A percentile compares a stretch with the other conserved stretches of the same genome.
phyloP scores from a whole-genome alignment of 2,797 vertebrate species.

The Muscicapa comitata region DNA sequence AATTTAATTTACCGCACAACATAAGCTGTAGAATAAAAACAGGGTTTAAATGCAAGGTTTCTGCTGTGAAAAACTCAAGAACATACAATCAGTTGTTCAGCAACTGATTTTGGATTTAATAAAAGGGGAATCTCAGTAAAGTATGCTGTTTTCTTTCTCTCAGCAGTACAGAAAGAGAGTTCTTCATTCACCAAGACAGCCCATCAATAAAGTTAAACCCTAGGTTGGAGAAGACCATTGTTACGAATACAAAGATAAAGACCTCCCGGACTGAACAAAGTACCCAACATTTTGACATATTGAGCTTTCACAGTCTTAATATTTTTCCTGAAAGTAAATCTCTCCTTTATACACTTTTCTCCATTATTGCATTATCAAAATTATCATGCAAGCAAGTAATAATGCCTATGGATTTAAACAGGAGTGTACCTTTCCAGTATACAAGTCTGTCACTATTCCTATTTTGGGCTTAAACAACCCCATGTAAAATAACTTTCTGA shows the following conservation, averaged over 20 bases:
- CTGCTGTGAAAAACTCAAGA: background rate
- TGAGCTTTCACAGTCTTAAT: background rate
- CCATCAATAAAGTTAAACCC: background rate
- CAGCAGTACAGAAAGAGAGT: background rate
- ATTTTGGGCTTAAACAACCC: background rate
- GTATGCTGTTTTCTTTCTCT: background rate
- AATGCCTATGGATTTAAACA: background rate
- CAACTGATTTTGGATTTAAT: background rate
- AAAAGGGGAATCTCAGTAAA: background rate
- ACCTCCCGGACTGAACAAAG: conserved; percentile 34
- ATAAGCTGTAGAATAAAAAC: background rate
- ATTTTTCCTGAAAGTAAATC: background rate
- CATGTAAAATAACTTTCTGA: background rate
- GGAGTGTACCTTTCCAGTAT: background rate
- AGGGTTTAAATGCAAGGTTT: background rate
- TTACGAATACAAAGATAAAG: background rate
- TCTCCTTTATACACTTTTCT: background rate
- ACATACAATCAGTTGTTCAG: background rate
- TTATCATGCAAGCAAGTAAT: background rate
- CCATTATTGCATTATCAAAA: background rate
- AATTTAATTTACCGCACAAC: background rate
- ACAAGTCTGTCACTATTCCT: background rate
- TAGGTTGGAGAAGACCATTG: conserved; percentile 20
- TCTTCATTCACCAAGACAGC: background rate
- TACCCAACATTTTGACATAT: background rate